Evolutionary conservation across 2,888 invertebrate species (phyloP).

Genomic region (Deilephila porcellus): DNA sequence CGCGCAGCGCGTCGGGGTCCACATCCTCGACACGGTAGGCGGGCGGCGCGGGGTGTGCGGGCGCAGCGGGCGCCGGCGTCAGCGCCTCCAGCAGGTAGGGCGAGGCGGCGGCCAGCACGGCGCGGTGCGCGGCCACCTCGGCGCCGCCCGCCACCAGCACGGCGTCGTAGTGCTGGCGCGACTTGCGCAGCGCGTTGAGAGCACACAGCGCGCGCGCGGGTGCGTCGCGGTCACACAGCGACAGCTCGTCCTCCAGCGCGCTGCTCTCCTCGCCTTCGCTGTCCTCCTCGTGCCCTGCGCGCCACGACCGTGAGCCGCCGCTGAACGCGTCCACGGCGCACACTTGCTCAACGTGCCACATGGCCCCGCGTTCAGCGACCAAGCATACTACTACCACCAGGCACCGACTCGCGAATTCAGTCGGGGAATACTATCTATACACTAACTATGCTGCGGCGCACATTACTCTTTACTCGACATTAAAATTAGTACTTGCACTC

Average conservation of each 20-base stretch:
- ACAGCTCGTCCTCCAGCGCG: conserved; percentile 71
- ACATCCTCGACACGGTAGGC: conserved; percentile 58
- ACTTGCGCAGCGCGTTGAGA: conserved; percentile 92
- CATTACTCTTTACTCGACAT: too few species aligned
- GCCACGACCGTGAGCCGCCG: not conserved
- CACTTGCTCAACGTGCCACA: not conserved
- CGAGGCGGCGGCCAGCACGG: conserved; percentile 91
- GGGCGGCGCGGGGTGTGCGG: conserved; percentile 57
- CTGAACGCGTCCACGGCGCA: not conserved
- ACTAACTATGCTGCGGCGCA: too few species aligned
- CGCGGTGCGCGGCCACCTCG: conserved; percentile 88
- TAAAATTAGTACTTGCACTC: too few species aligned
- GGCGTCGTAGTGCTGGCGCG: conserved; percentile 94
- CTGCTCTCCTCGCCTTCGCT: conserved; percentile 58
- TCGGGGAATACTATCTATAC: too few species aligned
- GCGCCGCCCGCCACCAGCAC: conserved; percentile 89
- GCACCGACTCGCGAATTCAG: too few species aligned
- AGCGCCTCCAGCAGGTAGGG: conserved; percentile 91
- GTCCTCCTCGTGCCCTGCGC: conserved; percentile 41
- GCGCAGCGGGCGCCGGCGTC: conserved; percentile 74
- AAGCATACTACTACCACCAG: not conserved
- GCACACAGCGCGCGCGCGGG: conserved; percentile 86
- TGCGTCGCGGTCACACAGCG: conserved; percentile 84
- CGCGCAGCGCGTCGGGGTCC: conserved; percentile 86
- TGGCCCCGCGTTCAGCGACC: not conserved